Conservation (phyloP, 1,140 invertebrate genomes). For the Fopius arisanus region DNA sequence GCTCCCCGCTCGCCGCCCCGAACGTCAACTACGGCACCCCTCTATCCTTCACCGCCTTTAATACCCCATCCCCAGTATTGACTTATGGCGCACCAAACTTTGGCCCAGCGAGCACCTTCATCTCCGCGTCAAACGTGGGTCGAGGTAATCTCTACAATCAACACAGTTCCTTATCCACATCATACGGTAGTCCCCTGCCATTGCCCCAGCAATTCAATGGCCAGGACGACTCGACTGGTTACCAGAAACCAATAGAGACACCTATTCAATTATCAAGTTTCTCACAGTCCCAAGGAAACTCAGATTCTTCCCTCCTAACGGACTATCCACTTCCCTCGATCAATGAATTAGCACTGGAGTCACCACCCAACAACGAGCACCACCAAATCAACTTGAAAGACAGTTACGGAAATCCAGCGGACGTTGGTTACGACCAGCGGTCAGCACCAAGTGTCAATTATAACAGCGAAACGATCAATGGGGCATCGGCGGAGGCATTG, state of each 20-base stretch:
- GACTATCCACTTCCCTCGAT: constrained; percentile 40
- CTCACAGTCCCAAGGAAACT: background rate
- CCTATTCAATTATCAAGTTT: background rate
- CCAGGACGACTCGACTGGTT: constrained; percentile 42
- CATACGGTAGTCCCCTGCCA: constrained; percentile 52
- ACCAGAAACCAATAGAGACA: background rate
- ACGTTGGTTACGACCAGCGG: constrained; percentile 38
- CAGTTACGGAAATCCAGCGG: constrained; percentile 56
- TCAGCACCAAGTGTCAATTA: constrained; percentile 22
- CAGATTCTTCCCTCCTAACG: background rate
- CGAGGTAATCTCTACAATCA: constrained; percentile 52
- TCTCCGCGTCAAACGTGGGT: constrained; percentile 42
- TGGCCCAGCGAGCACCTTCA: constrained; percentile 46
- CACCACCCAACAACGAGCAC: constrained; percentile 45
- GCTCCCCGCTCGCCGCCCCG: constrained; percentile 52
- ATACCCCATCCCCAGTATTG: constrained; percentile 53
- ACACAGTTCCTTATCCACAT: constrained; percentile 40
- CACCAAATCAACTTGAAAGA: constrained; percentile 52
- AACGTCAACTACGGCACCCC: constrained; percentile 59
- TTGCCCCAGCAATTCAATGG: background rate
- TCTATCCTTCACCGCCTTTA: constrained; percentile 54
- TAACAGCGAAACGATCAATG: constrained; percentile 18
- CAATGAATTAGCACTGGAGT: constrained; percentile 45
- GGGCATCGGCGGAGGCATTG: constrained; percentile 41
- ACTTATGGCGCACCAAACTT: constrained; percentile 61